Conservation (phyloP, 2,888 invertebrate genomes). For the Oconnorella tubifera region DNA sequence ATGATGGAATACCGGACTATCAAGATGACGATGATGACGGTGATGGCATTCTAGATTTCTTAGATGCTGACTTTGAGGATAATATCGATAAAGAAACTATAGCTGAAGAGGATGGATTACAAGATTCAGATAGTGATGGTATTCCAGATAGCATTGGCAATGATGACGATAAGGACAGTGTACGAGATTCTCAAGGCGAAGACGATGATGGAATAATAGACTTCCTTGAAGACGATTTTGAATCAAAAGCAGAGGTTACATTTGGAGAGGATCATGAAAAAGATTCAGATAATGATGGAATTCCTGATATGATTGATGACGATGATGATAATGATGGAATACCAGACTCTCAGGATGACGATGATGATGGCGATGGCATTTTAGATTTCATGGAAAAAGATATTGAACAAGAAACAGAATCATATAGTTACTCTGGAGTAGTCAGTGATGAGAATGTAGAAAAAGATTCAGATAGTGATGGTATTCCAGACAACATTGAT, state of each 20-base stretch:
- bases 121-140: no score
- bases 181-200: slow-evolving; percentile 33
- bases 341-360: slow-evolving; percentile 18
- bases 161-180: slow-evolving; percentile 20
- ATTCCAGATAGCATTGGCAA: no score
- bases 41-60: slow-evolving; percentile 27
- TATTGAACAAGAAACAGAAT: background rate
- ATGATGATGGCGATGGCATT: slow-evolving; percentile 26
- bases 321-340: slow-evolving; percentile 26
- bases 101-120: slow-evolving; percentile 38
- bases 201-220: slow-evolving; percentile 36
- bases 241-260: background rate
- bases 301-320: slow-evolving; percentile 39
- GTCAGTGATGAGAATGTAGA: no score
- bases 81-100: slow-evolving; percentile 7
- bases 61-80: slow-evolving; percentile 10
- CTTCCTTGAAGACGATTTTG: slow-evolving; percentile 13
- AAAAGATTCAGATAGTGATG: slow-evolving; percentile 19
- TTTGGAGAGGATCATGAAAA: background rate
- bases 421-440: no score
- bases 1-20: slow-evolving; percentile 18
- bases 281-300: slow-evolving; percentile 24
- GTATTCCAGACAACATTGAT: slow-evolving; percentile 18
- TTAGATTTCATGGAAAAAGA: slow-evolving; percentile 26
- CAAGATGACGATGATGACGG: slow-evolving; percentile 25